Evolutionary conservation across 2,797 vertebrate species (phyloP).

Genomic region (Ctenosaura bakeri): DNA sequence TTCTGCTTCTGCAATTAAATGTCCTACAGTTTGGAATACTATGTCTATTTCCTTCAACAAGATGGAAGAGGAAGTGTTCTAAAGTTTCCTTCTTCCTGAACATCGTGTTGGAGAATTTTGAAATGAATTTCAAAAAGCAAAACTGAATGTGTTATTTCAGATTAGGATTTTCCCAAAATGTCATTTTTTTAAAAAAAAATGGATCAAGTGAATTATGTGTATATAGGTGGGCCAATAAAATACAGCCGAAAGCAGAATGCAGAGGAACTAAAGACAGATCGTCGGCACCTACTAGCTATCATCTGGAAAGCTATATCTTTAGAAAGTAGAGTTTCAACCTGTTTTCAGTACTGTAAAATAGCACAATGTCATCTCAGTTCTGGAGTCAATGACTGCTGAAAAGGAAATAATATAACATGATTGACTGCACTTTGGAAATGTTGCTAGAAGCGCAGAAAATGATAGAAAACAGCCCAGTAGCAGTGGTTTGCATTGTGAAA

Average conservation of each 20-base stretch:
- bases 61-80: neutral
- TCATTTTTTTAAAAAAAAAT: neutral
- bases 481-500: neutral
- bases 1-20: neutral
- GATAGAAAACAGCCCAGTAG: slow-evolving; percentile 9
- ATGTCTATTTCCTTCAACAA: neutral
- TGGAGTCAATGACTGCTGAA: slow-evolving; percentile 11
- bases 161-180: neutral
- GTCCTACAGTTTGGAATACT: neutral
- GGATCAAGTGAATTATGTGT: neutral
- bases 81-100: neutral
- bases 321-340: neutral
- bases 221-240: neutral
- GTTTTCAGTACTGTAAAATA: slow-evolving; percentile 9
- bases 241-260: neutral
- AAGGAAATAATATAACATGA: slow-evolving; percentile 25
- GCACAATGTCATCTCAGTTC: slow-evolving; percentile 30
- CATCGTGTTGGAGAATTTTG: neutral
- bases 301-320: slow-evolving; percentile 11
- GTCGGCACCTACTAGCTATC: neutral
- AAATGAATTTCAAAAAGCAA: neutral
- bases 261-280: neutral
- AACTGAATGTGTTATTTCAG: neutral
- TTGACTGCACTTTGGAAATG: slow-evolving; percentile 10
- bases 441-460: slow-evolving; percentile 22